Evolutionary conservation across 2,888 invertebrate genomes (phyloP), one percentile per base, ranked within the genome.

Genomic region (Entomobrya multifasciata): DNA sequence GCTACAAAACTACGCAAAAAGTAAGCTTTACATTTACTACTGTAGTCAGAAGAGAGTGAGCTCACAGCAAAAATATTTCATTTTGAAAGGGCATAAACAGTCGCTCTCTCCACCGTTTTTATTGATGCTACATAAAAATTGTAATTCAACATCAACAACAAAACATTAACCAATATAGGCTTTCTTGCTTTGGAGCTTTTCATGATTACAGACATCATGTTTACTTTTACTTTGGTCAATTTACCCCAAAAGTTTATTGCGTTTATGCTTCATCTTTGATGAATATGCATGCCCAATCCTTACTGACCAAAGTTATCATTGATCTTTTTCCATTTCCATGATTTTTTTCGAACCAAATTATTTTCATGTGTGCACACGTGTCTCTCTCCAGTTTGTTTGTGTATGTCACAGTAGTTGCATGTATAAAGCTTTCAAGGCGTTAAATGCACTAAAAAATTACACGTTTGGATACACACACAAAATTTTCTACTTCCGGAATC

Each of bases 401-500:
- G 36, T 36, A 36, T 36, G 5, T 36, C 36, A 36, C 36, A 36
- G 8, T 36, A 36, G 4, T n/a, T n/a, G n/a, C n/a, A n/a, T 62
- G 2, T 30, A 30, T 41, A 22, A 41, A 47, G n/a, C 25, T 47
- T 47, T 44, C 22, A 22, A 4, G 67, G 5, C 36, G 27, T 22
- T 47, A 41, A 47, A 44, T 27, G 49, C 15, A 70, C 5, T 8
- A 36, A 70, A 70, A 70, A 70, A 70, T 70, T 70, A 70, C 47
- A 70, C 70, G 70, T 47, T 13, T 27, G 70, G 22, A 22, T 70
- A 70, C 47, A 47, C 47, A 70, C 36, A 11, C 22, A 70, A 67
- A 57, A 47, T 13, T 27, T 70, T 47, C 44, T 15, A 47, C 70
- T 70, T 70, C 70, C 67, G 67, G 67, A 22, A n/a, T n/a, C 67